Conservation (phyloP, 1,140 invertebrate genomes). For the Drosophila novamexicana region DNA sequence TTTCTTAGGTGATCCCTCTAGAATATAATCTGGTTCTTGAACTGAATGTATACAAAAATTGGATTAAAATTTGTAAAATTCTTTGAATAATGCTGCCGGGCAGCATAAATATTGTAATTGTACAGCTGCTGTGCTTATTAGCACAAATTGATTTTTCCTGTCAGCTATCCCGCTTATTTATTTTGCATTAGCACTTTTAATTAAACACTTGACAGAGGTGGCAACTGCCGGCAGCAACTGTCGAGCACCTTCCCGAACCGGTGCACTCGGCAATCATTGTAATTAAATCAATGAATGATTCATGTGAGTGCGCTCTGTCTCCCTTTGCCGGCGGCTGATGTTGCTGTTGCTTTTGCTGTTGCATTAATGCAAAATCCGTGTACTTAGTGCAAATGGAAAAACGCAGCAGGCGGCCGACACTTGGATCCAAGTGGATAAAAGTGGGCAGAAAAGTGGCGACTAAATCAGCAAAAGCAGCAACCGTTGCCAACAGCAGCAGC, state of each 20-base stretch:
- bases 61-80: background rate
- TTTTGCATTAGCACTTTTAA: constrained; percentile 82
- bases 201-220: constrained; percentile 61
- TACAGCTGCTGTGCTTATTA: constrained; percentile 59
- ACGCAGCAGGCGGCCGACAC: constrained; percentile 49
- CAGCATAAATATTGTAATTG: constrained; percentile 31
- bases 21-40: too few species aligned
- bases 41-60: too few species aligned
- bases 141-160: constrained; percentile 78
- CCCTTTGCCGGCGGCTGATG: constrained; percentile 16
- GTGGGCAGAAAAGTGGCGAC: constrained; percentile 26
- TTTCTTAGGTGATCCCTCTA: too few species aligned
- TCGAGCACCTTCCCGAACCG: constrained; percentile 24
- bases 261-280: constrained; percentile 70
- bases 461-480: constrained; percentile 43
- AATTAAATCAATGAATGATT: constrained; percentile 83
- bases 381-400: constrained; percentile 75
- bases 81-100: background rate
- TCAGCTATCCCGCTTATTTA: constrained; percentile 67
- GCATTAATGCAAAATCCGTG: constrained; percentile 82
- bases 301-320: constrained; percentile 71
- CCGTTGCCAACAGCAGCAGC: constrained; percentile 18
- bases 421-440: constrained; percentile 44
- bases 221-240: constrained; percentile 18
- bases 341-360: constrained; percentile 22